These are phyloP conservation scores for Gallinago undulata DNA, from an alignment of 2,113 vertebrate species.

Conservation along the genomic window DNA sequence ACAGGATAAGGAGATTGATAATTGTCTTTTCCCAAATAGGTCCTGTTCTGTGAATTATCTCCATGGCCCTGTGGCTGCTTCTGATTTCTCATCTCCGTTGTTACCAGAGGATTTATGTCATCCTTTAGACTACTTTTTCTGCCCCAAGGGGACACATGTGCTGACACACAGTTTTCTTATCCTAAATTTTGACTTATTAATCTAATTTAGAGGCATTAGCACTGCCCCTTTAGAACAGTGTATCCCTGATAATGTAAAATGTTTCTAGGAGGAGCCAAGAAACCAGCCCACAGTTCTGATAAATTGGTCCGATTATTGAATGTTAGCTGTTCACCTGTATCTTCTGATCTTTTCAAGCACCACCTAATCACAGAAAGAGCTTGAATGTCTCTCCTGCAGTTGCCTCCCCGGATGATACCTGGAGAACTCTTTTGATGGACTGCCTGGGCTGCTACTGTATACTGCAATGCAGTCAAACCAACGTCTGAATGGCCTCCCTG, in stretches of 20 bases:
- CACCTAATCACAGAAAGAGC: background rate
- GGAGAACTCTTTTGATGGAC: background rate
- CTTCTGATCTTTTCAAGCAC: background rate
- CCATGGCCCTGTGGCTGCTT: background rate
- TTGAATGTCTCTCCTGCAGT: background rate
- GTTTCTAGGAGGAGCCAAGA: accelerated
- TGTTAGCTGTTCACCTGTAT: background rate
- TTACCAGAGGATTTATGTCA: background rate
- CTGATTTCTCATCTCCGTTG: accelerated
- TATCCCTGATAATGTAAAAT: background rate
- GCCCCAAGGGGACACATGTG: background rate
- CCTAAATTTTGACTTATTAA: background rate
- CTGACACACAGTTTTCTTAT: background rate
- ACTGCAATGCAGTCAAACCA: background rate
- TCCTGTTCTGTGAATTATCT: background rate
- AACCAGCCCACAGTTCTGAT: background rate
- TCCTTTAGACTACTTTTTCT: background rate
- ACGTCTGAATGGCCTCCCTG: background rate
- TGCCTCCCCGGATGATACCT: background rate
- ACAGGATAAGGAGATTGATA: background rate
- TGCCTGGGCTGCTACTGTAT: background rate
- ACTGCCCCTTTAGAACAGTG: background rate
- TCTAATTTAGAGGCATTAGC: background rate
- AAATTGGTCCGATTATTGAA: background rate
- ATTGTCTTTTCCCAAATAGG: background rate